Evolutionary conservation across 2,113 vertebrate species (phyloP), one percentile per base, ranked within the genome.

Genomic region (Gulo gulo): DNA sequence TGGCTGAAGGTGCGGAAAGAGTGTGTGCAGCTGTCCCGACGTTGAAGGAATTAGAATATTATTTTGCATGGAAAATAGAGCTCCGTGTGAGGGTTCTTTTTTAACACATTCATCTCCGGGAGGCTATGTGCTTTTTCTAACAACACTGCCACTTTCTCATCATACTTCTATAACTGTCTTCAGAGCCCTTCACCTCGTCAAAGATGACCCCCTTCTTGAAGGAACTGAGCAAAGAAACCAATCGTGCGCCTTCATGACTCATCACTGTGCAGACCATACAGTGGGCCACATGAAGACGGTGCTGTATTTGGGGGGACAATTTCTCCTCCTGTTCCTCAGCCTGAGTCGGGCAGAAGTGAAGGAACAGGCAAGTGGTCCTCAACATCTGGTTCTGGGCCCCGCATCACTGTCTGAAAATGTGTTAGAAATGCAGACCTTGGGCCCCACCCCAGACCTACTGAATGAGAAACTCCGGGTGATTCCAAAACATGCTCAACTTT

Each of bases 111-210:
- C 9, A 18, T 85, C 39, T 91, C 55, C 26, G 55, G 69, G 50
- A 96, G 59, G 18, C 55, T 50, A 4, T n/a, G 1, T 74, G 71
- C 8, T 79, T 89, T 6, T 93, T 93, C 71, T 95, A 36, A 86
- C 29, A 92, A 3, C 29, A 34, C n/a, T 42, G 36, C 50, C 69
- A 4, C 74, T 89, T 96, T 92, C 61, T 91, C 29, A 4, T 94
- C 69, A 52, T 61, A 55, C 36, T 96, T 96, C 82, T 69, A 4
- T 89, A 67, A 52, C 73, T 92, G 34, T 82, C 57, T 59, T 80
- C 57, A 92, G 90, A 87, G 20, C 50, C 63, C 42, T 42, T 34
- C 5, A 3, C 67, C 24, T 76, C 57, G 26, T 79, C 16, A 91
- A 50, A 50, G 50, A 78, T 15, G 18, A 67, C 29, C 61, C 23